Conservation (phyloP, 2,888 invertebrate genomes). For the Phengaris arion region DNA sequence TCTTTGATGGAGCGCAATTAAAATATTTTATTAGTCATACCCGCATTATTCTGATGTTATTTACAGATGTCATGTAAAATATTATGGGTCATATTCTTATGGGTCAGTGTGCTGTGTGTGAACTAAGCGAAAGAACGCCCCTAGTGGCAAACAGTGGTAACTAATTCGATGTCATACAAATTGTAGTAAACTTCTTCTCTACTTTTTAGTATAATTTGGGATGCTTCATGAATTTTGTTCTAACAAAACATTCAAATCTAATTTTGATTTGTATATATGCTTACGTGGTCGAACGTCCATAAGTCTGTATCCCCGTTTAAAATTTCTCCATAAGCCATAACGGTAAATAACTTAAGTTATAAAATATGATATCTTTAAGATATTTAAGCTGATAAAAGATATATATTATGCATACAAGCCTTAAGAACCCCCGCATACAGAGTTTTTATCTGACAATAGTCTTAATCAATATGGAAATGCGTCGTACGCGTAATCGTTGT, state of each 20-base stretch:
- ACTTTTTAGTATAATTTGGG: too few species aligned
- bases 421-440: background rate
- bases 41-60: background rate
- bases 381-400: background rate
- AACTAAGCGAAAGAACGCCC: too few species aligned
- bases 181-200: too few species aligned
- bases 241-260: background rate
- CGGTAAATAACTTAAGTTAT: background rate
- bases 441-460: background rate
- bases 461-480: background rate
- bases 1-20: background rate
- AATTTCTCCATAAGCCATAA: background rate
- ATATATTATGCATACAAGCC: background rate
- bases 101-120: too few species aligned
- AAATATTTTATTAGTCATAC: background rate
- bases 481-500: background rate
- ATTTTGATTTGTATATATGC: background rate
- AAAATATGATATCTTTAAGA: constrained; percentile 9
- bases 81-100: too few species aligned
- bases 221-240: too few species aligned
- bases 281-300: background rate
- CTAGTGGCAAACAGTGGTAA: too few species aligned
- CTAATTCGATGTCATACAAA: too few species aligned
- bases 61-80: too few species aligned
- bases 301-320: background rate